Conservation (phyloP, 2,888 invertebrate genomes). For the Priocnemis perturbator region DNA sequence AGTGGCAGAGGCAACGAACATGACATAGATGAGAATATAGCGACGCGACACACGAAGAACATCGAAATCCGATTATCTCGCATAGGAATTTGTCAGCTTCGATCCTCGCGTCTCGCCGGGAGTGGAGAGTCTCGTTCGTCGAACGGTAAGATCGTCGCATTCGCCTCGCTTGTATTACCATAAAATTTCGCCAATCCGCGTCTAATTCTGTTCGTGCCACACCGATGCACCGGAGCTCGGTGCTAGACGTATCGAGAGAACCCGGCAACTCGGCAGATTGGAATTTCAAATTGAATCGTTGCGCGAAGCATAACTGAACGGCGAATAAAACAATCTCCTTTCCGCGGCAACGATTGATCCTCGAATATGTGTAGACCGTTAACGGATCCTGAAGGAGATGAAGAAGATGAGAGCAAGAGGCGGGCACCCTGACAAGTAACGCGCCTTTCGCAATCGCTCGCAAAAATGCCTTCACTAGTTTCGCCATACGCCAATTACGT, state of each 20-base stretch:
- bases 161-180: not conserved
- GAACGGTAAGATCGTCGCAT: not conserved
- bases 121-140: too few species aligned
- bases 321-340: conserved; percentile 4
- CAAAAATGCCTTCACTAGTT: too few species aligned
- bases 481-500: too few species aligned
- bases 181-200: not conserved
- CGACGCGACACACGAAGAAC: conserved; percentile 25
- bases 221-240: not conserved
- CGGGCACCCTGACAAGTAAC: too few species aligned
- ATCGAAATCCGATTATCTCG: conserved; percentile 38
- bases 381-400: not conserved
- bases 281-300: conserved; percentile 7
- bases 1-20: conserved; percentile 22
- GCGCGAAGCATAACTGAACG: conserved; percentile 3
- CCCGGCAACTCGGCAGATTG: not conserved
- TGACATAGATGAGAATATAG: conserved; percentile 33
- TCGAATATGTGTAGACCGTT: too few species aligned
- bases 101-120: too few species aligned
- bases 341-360: conserved; percentile 4
- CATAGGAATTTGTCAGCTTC: not conserved
- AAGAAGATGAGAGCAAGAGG: not conserved
- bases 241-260: not conserved
- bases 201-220: conserved; percentile 4
- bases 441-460: too few species aligned